phyloP scores from a whole-genome alignment of 1,140 invertebrate genomes.

The Epicauta chinensis region DNA sequence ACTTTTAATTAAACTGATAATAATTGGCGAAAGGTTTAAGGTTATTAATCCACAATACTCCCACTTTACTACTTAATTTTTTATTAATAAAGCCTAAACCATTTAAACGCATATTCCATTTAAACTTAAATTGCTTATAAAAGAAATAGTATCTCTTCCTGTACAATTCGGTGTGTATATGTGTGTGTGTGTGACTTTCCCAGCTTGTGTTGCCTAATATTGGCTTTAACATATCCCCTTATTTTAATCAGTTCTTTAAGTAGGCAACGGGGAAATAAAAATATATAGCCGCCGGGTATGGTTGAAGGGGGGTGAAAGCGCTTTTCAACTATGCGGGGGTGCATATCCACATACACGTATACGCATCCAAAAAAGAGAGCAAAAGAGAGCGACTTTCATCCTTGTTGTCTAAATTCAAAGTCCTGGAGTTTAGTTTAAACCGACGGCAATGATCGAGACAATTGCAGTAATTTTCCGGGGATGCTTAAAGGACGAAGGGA shows the following conservation, averaged over 20 bases:
- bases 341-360: neutral
- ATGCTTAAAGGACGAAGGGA: too few species aligned
- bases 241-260: conserved; percentile 43
- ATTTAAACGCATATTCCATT: conserved; percentile 7
- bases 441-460: conserved; percentile 40
- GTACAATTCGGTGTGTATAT: conserved; percentile 9
- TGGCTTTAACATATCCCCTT: conserved; percentile 39
- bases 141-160: conserved; percentile 1
- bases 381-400: neutral
- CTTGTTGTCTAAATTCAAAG: conserved; percentile 7
- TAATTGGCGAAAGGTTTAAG: too few species aligned
- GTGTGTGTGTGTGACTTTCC: too few species aligned
- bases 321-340: neutral
- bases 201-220: conserved; percentile 29
- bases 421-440: conserved; percentile 33
- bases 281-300: conserved; percentile 37
- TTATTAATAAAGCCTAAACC: conserved; percentile 1
- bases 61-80: neutral
- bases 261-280: conserved; percentile 44
- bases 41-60: too few species aligned
- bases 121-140: conserved; percentile 14
- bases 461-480: conserved; percentile 40
- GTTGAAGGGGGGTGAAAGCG: conserved; percentile 11
- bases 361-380: neutral
- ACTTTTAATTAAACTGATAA: neutral